Percentiles rank a stretch among this genome's conserved stretches.
Conservation (phyloP, 2,113 vertebrate genomes). For the Pygoscelis antarcticus region DNA sequence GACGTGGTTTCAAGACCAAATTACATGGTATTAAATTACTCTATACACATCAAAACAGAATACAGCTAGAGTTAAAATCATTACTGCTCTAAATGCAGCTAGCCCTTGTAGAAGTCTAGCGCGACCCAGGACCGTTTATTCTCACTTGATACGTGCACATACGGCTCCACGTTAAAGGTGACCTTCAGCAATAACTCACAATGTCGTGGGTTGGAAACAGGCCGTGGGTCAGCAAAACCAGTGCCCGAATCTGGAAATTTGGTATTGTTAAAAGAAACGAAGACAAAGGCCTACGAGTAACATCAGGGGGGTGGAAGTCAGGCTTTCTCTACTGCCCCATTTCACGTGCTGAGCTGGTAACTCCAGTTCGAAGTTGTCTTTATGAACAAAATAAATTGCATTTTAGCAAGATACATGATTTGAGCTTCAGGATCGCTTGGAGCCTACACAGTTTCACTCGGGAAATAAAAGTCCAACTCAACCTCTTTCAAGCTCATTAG, state of each 20-base stretch:
- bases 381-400: not conserved
- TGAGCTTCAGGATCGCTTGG: accelerated
- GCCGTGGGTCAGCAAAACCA: not conserved
- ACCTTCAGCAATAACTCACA: not conserved
- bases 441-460: not conserved
- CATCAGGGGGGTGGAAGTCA: not conserved
- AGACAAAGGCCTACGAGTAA: not conserved
- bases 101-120: not conserved
- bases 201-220: not conserved
- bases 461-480: not conserved
- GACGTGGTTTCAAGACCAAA: not conserved
- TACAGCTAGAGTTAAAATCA: not conserved
- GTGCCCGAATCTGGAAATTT: not conserved
- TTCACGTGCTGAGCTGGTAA: not conserved
- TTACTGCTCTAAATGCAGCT: not conserved
- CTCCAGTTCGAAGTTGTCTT: not conserved
- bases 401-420: not conserved
- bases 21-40: not conserved
- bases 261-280: not conserved
- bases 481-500: not conserved
- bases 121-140: not conserved
- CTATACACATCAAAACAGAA: not conserved
- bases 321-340: not conserved
- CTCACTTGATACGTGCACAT: not conserved
- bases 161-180: not conserved